These are phyloP conservation scores for Triops longicaudatus DNA, from an alignment of 1,140 invertebrate species.

Conservation along the genomic window DNA sequence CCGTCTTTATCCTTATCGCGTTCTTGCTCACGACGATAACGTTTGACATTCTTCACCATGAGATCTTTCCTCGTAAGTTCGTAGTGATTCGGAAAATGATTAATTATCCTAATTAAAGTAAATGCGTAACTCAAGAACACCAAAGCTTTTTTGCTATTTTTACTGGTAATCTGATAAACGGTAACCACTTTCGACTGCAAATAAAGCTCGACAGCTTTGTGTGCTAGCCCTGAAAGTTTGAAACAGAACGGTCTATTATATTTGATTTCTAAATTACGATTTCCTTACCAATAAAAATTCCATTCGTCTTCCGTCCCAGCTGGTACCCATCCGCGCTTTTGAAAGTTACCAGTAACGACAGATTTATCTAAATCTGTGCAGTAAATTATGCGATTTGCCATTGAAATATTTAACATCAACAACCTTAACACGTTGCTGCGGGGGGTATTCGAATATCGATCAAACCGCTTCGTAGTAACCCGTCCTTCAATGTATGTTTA, in stretches of 20 bases:
- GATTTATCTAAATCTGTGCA: constrained; percentile 91
- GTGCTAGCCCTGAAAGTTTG: constrained; percentile 61
- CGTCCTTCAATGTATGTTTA: too few relatives aligned
- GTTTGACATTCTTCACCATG: constrained; percentile 90
- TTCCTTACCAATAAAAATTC: constrained; percentile 84
- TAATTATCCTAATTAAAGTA: constrained; percentile 58
- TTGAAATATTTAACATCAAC: not conserved
- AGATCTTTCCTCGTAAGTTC: constrained; percentile 89
- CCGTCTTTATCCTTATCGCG: constrained; percentile 53
- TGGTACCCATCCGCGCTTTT: constrained; percentile 83
- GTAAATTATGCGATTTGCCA: constrained; percentile 45
- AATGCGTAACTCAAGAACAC: not conserved
- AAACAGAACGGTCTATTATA: constrained; percentile 24
- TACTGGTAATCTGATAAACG: constrained; percentile 85
- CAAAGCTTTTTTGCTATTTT: constrained; percentile 31
- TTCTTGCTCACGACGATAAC: constrained; percentile 84
- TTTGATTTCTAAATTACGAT: constrained; percentile 27
- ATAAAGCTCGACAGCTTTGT: constrained; percentile 77
- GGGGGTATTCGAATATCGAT: not conserved
- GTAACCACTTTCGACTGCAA: constrained; percentile 86
- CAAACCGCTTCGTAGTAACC: not conserved
- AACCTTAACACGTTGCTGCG: not conserved
- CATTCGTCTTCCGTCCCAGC: constrained; percentile 88
- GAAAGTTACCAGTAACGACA: constrained; percentile 87
- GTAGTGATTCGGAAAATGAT: constrained; percentile 91